Conservation (phyloP, 1,140 invertebrate genomes). For the Sesamia nonagrioides region DNA sequence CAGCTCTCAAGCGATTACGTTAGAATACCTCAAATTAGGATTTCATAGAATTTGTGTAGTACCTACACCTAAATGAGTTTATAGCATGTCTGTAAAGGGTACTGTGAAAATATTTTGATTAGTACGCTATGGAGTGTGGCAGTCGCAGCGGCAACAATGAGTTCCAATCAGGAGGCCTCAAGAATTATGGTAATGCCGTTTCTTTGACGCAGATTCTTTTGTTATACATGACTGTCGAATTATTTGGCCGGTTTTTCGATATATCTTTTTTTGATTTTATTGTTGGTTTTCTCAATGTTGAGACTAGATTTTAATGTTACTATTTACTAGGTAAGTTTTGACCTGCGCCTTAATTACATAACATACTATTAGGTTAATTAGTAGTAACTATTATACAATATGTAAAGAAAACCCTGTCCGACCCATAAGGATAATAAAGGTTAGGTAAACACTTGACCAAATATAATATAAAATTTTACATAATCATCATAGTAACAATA, state of each 20-base stretch:
- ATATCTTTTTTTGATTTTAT: neutral
- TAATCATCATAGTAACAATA: too few species aligned
- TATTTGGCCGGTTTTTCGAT: slow-evolving; percentile 6
- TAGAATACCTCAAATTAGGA: neutral
- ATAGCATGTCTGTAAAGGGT: slow-evolving; percentile 3
- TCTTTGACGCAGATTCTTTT: slow-evolving; percentile 32
- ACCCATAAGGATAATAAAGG: too few species aligned
- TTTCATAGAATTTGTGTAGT: neutral
- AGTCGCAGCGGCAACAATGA: slow-evolving; percentile 11
- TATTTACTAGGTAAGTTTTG: neutral
- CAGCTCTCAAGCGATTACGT: neutral
- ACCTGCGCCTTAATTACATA: too few species aligned
- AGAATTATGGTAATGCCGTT: slow-evolving; percentile 34
- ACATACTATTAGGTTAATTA: too few species aligned
- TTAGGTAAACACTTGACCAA: too few species aligned
- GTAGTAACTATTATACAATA: too few species aligned
- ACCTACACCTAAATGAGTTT: neutral
- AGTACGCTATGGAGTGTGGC: neutral
- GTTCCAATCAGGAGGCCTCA: slow-evolving; percentile 17
- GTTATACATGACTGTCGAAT: slow-evolving; percentile 27
- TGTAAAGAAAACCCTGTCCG: too few species aligned
- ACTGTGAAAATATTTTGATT: slow-evolving; percentile 38
- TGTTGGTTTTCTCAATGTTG: neutral
- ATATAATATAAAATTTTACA: too few species aligned
- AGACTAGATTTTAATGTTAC: neutral